These are phyloP conservation scores for Corythaixoides concolor DNA, from an alignment of 2,113 vertebrate genomes.

Conservation along the genomic window DNA sequence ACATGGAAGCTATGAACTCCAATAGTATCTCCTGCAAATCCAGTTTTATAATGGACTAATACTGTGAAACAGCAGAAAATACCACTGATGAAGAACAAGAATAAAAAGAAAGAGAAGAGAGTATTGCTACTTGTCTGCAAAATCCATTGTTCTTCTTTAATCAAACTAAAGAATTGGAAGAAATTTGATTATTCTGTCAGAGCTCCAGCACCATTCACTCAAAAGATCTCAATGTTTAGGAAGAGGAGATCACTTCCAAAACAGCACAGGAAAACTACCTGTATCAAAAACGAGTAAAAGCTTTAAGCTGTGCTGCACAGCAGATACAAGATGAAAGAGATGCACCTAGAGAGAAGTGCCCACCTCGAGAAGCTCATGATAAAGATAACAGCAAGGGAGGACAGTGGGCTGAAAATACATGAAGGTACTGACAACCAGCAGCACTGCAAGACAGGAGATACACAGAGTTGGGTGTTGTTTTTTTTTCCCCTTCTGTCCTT, in stretches of 20 bases:
- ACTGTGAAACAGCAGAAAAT: neutral
- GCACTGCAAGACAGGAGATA: neutral
- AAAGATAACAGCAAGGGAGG: neutral
- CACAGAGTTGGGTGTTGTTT: rapidly evolving
- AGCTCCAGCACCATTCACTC: neutral
- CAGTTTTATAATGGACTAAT: neutral
- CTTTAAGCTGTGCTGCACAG: neutral
- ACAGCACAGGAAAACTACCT: neutral
- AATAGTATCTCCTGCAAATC: neutral
- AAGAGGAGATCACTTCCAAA: neutral
- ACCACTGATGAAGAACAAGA: neutral
- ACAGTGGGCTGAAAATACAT: neutral
- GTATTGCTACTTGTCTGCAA: neutral
- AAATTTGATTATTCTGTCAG: neutral
- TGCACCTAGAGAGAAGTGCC: neutral
- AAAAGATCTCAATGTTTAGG: neutral
- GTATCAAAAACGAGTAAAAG: neutral
- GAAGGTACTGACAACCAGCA: neutral
- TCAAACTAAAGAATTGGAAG: neutral
- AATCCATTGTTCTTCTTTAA: neutral
- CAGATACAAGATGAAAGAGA: neutral
- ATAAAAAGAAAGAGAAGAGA: neutral
- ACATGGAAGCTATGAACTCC: neutral
- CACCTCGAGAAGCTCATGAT: neutral
- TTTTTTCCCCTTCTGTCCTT: neutral